Conservation (phyloP, 2,113 vertebrate species). For the Myocastor coypus region DNA sequence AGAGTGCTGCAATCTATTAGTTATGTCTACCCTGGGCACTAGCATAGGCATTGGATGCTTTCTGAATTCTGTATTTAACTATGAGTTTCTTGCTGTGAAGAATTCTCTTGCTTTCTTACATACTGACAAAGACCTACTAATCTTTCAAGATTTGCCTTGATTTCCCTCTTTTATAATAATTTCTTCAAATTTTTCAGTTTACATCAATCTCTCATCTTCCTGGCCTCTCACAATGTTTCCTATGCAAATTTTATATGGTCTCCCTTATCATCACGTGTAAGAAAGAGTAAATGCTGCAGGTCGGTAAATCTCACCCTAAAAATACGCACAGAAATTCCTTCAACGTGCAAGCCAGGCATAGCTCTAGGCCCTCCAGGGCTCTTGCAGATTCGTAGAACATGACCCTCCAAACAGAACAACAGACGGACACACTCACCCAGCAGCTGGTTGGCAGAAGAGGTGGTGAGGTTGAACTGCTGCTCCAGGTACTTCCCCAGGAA, state of each 20-base stretch:
- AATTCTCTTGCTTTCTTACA: background rate
- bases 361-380: background rate
- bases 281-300: background rate
- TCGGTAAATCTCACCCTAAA: background rate
- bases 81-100: background rate
- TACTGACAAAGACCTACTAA: background rate
- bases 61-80: background rate
- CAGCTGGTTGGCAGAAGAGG: slow-evolving; percentile 97
- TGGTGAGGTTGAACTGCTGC: slow-evolving; percentile 99
- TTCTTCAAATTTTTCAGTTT: background rate
- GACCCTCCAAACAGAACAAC: accelerated
- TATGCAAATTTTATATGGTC: background rate
- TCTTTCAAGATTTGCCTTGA: background rate
- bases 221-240: background rate
- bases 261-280: background rate
- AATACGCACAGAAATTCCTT: background rate
- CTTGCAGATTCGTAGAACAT: background rate
- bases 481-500: slow-evolving; percentile 98
- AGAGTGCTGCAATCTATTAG: background rate
- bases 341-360: accelerated
- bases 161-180: background rate
- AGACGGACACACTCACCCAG: slow-evolving; percentile 88
- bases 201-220: accelerated
- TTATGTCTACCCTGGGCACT: background rate
- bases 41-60: background rate